These are phyloP conservation scores for Argyresthia albistria DNA, from an alignment of 2,888 invertebrate species.

Conservation along the genomic window DNA sequence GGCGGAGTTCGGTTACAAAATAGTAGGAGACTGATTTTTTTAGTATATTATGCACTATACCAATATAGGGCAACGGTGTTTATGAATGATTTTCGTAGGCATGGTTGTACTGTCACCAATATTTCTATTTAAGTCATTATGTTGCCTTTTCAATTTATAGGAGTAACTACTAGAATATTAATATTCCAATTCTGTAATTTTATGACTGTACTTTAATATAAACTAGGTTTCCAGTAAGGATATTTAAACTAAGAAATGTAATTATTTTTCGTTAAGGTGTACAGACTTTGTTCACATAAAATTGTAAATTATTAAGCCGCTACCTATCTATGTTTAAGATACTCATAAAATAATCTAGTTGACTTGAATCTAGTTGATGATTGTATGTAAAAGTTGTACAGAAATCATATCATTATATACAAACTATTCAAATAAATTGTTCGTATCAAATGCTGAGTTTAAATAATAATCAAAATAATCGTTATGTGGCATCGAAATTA, in stretches of 20 bases:
- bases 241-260: conserved; percentile 5
- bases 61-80: conserved; percentile 32
- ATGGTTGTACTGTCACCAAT: conserved; percentile 2
- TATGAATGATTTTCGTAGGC: conserved; percentile 1
- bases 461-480: neutral
- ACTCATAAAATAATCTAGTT: conserved; percentile 66
- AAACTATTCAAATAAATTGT: conserved; percentile 70
- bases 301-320: conserved; percentile 65
- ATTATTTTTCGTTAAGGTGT: conserved; percentile 20
- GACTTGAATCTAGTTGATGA: conserved; percentile 67
- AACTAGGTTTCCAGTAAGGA: conserved; percentile 24
- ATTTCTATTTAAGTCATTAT: conserved; percentile 20
- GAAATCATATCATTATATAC: conserved; percentile 70
- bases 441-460: conserved; percentile 63
- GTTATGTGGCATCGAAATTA: neutral
- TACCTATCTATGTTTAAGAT: conserved; percentile 57
- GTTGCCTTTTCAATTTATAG: conserved; percentile 30
- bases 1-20: conserved; percentile 52
- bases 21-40: conserved; percentile 71
- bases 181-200: conserved; percentile 57
- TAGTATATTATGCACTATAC: conserved; percentile 54
- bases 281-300: conserved; percentile 54
- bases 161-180: conserved; percentile 25
- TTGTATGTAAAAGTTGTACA: conserved; percentile 64
- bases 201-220: conserved; percentile 58